phyloP scores from a whole-genome alignment of 1,140 invertebrate genomes.

The Ips nitidus region DNA sequence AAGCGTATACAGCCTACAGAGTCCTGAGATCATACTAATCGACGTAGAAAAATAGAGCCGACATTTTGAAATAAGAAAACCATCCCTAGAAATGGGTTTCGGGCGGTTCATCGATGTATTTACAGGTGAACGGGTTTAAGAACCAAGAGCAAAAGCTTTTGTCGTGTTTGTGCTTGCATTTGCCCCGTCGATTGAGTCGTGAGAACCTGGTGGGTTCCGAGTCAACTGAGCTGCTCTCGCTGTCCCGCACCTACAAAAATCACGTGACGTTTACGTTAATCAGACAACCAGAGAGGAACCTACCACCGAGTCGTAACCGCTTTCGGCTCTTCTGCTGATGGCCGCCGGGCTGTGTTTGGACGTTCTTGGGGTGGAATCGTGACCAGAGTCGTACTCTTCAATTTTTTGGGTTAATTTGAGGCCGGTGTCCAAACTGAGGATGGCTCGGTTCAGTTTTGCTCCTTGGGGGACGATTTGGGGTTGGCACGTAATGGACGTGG shows the following conservation, averaged over 20 bases:
- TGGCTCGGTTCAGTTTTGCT: slow-evolving; percentile 57
- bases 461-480: slow-evolving; percentile 57
- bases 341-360: slow-evolving; percentile 74
- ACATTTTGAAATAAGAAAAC: background rate
- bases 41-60: slow-evolving; percentile 20
- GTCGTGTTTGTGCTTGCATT: slow-evolving; percentile 59
- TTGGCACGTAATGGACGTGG: slow-evolving; percentile 45
- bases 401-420: slow-evolving; percentile 57
- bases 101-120: slow-evolving; percentile 62
- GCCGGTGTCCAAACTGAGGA: slow-evolving; percentile 61
- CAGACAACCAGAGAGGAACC: slow-evolving; percentile 22
- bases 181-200: slow-evolving; percentile 59
- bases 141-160: slow-evolving; percentile 65
- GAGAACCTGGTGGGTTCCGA: slow-evolving; percentile 72
- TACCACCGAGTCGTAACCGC: slow-evolving; percentile 87
- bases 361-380: slow-evolving; percentile 73
- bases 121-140: slow-evolving; percentile 69
- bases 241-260: slow-evolving; percentile 60
- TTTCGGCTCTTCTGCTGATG: slow-evolving; percentile 73
- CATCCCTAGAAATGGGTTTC: slow-evolving; percentile 51
- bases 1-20: slow-evolving; percentile 33
- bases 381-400: slow-evolving; percentile 78
- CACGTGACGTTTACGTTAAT: background rate
- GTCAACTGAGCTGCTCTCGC: slow-evolving; percentile 80
- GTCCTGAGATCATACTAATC: slow-evolving; percentile 30